phyloP scores from a whole-genome alignment of 2,797 vertebrate species.

The Lerista edwardsae region DNA sequence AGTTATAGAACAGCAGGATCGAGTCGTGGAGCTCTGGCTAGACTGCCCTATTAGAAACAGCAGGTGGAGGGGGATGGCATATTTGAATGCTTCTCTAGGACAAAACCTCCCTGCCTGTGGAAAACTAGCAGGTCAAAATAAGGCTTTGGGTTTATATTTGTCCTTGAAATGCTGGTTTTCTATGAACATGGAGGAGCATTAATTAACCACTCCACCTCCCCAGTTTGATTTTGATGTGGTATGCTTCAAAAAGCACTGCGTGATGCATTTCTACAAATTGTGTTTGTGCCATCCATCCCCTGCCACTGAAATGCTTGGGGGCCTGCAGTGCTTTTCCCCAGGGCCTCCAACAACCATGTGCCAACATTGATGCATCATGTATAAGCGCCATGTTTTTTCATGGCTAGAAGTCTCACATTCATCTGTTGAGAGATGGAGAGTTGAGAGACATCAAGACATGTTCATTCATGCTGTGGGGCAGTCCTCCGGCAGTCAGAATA shows the following conservation, averaged over 20 bases:
- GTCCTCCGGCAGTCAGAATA: not conserved
- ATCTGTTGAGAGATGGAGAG: too few relatives aligned
- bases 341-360: too few relatives aligned
- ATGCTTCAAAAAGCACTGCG: not conserved
- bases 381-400: too few relatives aligned
- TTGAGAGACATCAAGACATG: not conserved
- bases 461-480: not conserved
- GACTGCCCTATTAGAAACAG: not conserved
- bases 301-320: too few relatives aligned
- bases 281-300: not conserved
- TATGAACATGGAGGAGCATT: too few relatives aligned
- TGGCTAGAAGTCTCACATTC: too few relatives aligned
- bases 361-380: too few relatives aligned
- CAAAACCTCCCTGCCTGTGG: not conserved
- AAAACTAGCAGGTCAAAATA: not conserved
- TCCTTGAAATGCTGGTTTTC: not conserved
- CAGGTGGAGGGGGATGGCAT: not conserved
- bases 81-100: not conserved
- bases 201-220: too few relatives aligned
- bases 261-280: not conserved
- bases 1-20: too few relatives aligned
- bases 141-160: not conserved
- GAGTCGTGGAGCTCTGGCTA: not conserved
- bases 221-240: not conserved
- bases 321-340: too few relatives aligned